Base-by-base conservation (phyloP, 92 coral and sea anemone genomes). In the Desmophyllum pertusum region DNA sequence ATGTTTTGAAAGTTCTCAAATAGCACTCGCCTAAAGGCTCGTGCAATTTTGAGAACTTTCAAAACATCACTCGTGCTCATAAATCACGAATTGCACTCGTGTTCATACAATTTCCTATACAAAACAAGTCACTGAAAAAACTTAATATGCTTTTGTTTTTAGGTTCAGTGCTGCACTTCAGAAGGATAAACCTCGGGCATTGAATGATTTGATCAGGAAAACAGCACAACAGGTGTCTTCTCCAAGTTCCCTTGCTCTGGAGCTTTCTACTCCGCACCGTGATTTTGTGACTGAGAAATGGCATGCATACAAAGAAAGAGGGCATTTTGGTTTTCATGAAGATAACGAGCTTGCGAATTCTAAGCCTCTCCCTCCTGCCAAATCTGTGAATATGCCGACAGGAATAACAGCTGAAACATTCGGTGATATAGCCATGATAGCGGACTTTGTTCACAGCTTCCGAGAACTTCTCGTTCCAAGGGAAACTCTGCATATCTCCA, bases 351-450 rank as follows among this genome's bases (percentile, higher is more conserved):
- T 88, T 2, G 15, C 57, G 57, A 90, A 89, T 51, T 87, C 87
- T 15, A 84, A 82, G 76, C 92, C 94, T 18, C 94, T 96, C 37
- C 98, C 98, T 48, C 78, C 79, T 19, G 92, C 91, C 5, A 86
- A 87, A 77, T 71, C 92, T 17, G 87, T 94, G 35, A 75, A 48
- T 66, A 55, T 87, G 8, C 96, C 96, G 0, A 81, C 68, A 2
- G 92, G 78, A 72, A 75, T 96, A 5, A 90, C 91, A 31, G 64
- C 78, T 46, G 87, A 73, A 71, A 70, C 70, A 70, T 96, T 88
- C 87, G 90, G 93, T 43, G 98, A 96, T 73, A 80, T 96, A 5
- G 83, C 91, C 36, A 94, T 96, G 98, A 63, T 96, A 13, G 81
- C 84, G 63, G 96, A 96, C 86, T 96, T 96, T 85, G 89, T 96